These are phyloP conservation scores for Suricata suricatta DNA, from an alignment of 2,113 vertebrate genomes.

Conservation along the genomic window DNA sequence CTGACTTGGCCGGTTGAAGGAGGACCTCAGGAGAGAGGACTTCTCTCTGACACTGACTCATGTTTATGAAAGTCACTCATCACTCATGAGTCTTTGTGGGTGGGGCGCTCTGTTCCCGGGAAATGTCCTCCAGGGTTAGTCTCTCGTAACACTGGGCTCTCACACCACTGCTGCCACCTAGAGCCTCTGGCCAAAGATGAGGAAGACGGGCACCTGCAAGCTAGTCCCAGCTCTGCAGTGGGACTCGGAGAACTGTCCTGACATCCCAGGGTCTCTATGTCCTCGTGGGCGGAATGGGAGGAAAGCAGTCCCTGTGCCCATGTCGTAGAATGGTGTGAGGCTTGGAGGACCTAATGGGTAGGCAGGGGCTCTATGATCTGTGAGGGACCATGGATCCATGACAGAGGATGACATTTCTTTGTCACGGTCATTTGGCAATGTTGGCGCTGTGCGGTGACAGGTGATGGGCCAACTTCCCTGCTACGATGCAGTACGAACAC, in stretches of 20 bases:
- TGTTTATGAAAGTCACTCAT: background rate
- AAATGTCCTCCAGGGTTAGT: background rate
- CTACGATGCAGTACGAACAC: fast-evolving
- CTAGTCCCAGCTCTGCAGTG: background rate
- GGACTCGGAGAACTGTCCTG: background rate
- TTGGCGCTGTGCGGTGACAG: background rate
- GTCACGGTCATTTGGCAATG: background rate
- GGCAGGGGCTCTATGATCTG: background rate
- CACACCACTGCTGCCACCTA: fast-evolving
- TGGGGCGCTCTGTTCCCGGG: background rate
- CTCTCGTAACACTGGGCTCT: background rate
- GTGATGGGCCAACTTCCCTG: fast-evolving
- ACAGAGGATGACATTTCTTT: background rate
- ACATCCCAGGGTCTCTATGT: background rate
- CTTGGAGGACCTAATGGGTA: background rate
- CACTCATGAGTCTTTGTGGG: background rate
- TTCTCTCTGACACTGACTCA: background rate
- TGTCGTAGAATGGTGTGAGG: background rate
- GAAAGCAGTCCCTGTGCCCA: background rate
- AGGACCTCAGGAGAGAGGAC: background rate
- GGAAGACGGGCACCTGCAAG: fast-evolving
- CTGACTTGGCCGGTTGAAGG: background rate
- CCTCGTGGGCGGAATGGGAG: background rate
- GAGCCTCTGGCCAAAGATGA: fast-evolving
- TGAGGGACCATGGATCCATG: fast-evolving